Conservation (phyloP, 2,797 vertebrate genomes). For the Acanthopagrus latus region DNA sequence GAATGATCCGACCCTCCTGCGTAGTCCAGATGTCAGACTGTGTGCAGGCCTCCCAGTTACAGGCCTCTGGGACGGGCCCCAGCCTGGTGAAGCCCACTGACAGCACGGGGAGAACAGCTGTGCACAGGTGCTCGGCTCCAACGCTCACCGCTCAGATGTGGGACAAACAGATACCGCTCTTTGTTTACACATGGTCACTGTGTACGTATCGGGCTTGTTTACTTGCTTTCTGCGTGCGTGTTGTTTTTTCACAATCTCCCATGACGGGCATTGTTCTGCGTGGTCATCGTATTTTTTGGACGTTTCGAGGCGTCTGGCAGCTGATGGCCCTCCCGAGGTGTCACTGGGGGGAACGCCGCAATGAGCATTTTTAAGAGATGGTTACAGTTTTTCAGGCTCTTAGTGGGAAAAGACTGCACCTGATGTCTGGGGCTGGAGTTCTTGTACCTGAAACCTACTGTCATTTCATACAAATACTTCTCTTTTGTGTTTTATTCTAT, state of each 20-base stretch:
- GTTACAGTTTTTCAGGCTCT: constrained; percentile 44
- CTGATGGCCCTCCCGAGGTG: constrained; percentile 76
- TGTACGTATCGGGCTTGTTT: constrained; percentile 70
- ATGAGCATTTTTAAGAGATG: constrained; percentile 64
- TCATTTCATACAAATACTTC: not conserved
- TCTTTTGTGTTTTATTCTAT: not conserved
- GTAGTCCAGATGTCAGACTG: constrained; percentile 83
- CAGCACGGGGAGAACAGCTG: constrained; percentile 81
- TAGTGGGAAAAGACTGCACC: constrained; percentile 66
- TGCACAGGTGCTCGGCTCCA: constrained; percentile 80
- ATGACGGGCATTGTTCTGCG: constrained; percentile 67
- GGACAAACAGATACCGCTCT: constrained; percentile 75
- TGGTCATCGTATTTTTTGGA: constrained; percentile 71
- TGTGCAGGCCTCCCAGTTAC: constrained; percentile 79
- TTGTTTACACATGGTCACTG: constrained; percentile 77
- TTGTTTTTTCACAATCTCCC: constrained; percentile 73
- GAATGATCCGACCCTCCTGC: constrained; percentile 80
- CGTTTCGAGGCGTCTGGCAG: constrained; percentile 72
- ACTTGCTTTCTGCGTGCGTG: constrained; percentile 71
- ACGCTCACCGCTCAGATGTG: constrained; percentile 75
- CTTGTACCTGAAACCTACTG: constrained; percentile 17
- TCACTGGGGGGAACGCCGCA: constrained; percentile 61
- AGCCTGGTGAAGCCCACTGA: constrained; percentile 79
- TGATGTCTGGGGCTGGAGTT: constrained; percentile 65
- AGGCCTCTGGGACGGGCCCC: constrained; percentile 77